Percentiles rank a stretch among this genome's conserved stretches.
Evolutionary conservation across 2,888 invertebrate species (phyloP).

Genomic region (Tholera decimalis): DNA sequence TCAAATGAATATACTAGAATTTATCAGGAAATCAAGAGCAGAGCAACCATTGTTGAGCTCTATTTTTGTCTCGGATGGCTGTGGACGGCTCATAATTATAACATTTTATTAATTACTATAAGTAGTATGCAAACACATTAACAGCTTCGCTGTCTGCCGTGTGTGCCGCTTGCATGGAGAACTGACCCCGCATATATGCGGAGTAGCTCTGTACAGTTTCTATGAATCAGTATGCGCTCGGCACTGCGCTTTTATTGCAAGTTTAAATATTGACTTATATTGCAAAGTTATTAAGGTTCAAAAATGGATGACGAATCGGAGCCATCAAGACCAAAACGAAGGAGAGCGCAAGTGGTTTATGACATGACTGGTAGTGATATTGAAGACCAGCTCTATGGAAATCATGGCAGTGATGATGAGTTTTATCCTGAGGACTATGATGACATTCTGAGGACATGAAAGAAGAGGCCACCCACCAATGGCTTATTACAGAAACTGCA

Average conservation of each 20-base stretch:
- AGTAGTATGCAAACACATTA: too few relatives aligned
- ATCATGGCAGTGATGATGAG: not conserved
- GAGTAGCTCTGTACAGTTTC: conserved; percentile 2
- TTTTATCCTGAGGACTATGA: not conserved
- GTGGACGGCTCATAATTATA: too few relatives aligned
- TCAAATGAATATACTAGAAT: too few relatives aligned
- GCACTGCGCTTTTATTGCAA: conserved; percentile 1
- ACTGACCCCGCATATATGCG: not conserved
- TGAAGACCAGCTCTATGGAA: conserved; percentile 7
- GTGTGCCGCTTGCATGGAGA: not conserved
- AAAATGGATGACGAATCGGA: too few relatives aligned
- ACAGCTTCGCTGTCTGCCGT: conserved; percentile 4
- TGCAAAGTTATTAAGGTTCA: not conserved
- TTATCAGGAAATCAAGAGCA: too few relatives aligned
- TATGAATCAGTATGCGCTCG: not conserved
- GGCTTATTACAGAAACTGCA: too few relatives aligned
- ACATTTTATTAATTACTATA: too few relatives aligned
- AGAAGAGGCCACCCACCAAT: not conserved
- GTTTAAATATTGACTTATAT: not conserved
- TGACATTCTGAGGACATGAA: not conserved
- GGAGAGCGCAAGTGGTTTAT: not conserved
- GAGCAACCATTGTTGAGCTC: too few relatives aligned
- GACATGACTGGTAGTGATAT: conserved; percentile 8
- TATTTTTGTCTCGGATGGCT: too few relatives aligned
- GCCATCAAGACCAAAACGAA: not conserved